phyloP scores from a whole-genome alignment of 1,140 invertebrate genomes.

The Anastrepha ludens region DNA sequence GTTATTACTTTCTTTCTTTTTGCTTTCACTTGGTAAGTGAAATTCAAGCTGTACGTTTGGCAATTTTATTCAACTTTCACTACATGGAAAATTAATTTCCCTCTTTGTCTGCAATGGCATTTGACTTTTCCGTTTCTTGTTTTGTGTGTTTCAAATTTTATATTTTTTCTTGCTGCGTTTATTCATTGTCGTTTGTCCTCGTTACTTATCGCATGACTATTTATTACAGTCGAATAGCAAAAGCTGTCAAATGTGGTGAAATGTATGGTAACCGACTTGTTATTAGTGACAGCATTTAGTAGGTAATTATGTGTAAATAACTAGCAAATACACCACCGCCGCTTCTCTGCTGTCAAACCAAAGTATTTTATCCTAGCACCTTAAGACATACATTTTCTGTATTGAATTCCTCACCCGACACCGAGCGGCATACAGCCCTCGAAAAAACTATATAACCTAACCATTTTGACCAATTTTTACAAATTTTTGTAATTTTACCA shows the following conservation, averaged over 20 bases:
- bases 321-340: no score
- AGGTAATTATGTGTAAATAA: no score
- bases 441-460: no score
- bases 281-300: not conserved
- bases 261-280: not conserved
- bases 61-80: constrained; percentile 21
- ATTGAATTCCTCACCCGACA: no score
- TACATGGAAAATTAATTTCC: not conserved
- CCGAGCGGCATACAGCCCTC: no score
- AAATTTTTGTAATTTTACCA: no score
- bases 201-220: constrained; percentile 12
- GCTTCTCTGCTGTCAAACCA: no score
- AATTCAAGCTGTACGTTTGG: not conserved
- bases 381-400: no score
- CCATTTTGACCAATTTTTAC: no score
- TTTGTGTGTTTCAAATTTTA: not conserved
- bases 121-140: not conserved
- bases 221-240: not conserved
- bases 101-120: not conserved
- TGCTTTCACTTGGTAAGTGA: not conserved
- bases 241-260: not conserved
- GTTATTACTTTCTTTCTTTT: no score
- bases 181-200: not conserved
- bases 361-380: no score
- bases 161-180: not conserved